These are phyloP conservation scores for Tachina fera DNA, from an alignment of 2,888 invertebrate genomes.

Conservation along the genomic window DNA sequence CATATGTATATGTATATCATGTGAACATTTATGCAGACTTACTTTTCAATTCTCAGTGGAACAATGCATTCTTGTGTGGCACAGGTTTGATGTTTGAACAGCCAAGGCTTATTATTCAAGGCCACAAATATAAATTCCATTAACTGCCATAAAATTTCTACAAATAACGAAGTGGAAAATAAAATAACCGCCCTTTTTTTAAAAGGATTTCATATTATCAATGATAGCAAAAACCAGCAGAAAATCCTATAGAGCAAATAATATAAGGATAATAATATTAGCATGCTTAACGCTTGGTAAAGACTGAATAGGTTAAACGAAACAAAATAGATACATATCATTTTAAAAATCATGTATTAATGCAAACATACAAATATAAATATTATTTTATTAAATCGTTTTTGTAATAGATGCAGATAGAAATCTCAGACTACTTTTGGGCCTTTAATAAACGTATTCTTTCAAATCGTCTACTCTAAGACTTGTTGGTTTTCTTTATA, in stretches of 20 bases:
- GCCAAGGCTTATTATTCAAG: conserved; percentile 56
- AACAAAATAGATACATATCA: conserved; percentile 41
- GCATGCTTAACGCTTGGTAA: conserved; percentile 26
- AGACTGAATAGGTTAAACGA: conserved; percentile 40
- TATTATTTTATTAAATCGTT: too few relatives aligned
- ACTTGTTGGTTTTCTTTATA: too few relatives aligned
- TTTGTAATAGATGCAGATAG: too few relatives aligned
- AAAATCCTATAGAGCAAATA: conserved; percentile 56
- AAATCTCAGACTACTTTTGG: too few relatives aligned
- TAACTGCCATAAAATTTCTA: conserved; percentile 28
- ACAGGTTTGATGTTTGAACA: conserved; percentile 15
- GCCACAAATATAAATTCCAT: conserved; percentile 65
- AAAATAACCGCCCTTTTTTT: conserved; percentile 40
- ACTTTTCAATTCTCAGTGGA: not conserved
- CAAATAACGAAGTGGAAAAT: conserved; percentile 44
- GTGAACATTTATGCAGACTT: not conserved
- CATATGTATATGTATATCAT: too few relatives aligned
- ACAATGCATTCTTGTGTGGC: not conserved
- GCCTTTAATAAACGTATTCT: too few relatives aligned
- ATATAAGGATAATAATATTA: conserved; percentile 55
- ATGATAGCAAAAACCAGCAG: conserved; percentile 55
- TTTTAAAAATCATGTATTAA: conserved; percentile 4
- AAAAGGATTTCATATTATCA: conserved; percentile 20
- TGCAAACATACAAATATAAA: not conserved
- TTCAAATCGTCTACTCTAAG: too few relatives aligned